Conservation (phyloP, 2,888 invertebrate genomes). For the Fragum whitleyi region DNA sequence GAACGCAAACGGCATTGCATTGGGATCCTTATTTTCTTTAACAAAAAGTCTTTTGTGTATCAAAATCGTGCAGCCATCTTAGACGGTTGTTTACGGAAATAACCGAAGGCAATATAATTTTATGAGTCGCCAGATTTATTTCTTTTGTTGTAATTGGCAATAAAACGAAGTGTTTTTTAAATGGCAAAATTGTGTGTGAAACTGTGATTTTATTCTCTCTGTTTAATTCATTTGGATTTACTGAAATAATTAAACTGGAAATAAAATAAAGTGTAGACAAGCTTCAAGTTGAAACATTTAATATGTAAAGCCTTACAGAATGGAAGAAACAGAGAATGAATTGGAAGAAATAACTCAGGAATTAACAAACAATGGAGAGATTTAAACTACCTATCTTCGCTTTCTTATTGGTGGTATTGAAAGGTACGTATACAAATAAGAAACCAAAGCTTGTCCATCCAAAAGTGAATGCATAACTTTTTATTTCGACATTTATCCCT, state of each 20-base stretch:
- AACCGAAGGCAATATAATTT: background rate
- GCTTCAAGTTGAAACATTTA: background rate
- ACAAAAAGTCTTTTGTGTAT: too few species aligned
- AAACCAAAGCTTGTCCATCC: too few species aligned
- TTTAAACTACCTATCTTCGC: background rate
- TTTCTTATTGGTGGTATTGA: background rate
- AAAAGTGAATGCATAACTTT: too few species aligned
- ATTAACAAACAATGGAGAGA: background rate
- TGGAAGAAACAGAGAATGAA: background rate
- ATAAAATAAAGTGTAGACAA: background rate
- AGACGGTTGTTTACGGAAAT: slow-evolving; percentile 8
- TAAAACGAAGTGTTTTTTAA: background rate
- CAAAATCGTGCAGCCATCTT: too few species aligned
- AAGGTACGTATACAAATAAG: background rate
- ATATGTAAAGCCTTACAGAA: too few species aligned
- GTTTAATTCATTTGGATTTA: background rate
- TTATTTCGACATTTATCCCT: too few species aligned
- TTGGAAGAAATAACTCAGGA: background rate
- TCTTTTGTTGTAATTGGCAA: background rate
- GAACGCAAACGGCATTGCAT: too few species aligned
- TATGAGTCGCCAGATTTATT: slow-evolving; percentile 14
- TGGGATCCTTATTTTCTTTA: too few species aligned
- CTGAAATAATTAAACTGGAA: background rate
- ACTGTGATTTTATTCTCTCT: background rate
- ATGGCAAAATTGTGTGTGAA: background rate